These are phyloP conservation scores for Caranx melampygus DNA, from an alignment of 2,113 vertebrate genomes.

Conservation along the genomic window DNA sequence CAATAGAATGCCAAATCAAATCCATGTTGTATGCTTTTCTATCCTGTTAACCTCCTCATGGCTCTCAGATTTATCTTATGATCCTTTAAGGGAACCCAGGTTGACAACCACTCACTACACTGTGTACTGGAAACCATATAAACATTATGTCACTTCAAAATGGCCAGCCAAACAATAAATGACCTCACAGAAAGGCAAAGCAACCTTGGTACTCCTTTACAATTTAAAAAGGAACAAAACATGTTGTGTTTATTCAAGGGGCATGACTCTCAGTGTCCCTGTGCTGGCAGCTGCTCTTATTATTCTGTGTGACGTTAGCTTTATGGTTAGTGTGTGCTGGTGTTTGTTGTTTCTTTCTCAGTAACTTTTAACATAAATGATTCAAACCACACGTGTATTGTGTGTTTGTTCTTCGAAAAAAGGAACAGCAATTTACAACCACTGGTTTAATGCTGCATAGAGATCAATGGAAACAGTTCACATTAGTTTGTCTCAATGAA, in stretches of 20 bases:
- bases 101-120: too few relatives aligned
- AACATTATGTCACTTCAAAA: constrained; percentile 24
- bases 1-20: too few relatives aligned
- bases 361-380: constrained; percentile 35
- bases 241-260: constrained; percentile 30
- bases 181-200: constrained; percentile 21
- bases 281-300: constrained; percentile 33
- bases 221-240: constrained; percentile 8
- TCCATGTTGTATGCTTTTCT: too few relatives aligned
- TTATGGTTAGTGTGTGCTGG: too few relatives aligned
- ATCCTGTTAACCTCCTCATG: too few relatives aligned
- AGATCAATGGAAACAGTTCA: constrained; percentile 16
- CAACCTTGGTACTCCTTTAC: constrained; percentile 10
- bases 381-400: constrained; percentile 45
- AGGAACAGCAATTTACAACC: constrained; percentile 45
- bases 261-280: constrained; percentile 3
- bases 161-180: constrained; percentile 14
- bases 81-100: too few relatives aligned
- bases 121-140: constrained; percentile 1
- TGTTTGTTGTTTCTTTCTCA: constrained; percentile 38
- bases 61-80: too few relatives aligned
- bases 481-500: constrained; percentile 30
- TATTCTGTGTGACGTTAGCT: background rate
- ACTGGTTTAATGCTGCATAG: constrained; percentile 6
- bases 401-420: constrained; percentile 2